Conservation (phyloP, 2,888 invertebrate genomes). For the Aphodius sticticus region DNA sequence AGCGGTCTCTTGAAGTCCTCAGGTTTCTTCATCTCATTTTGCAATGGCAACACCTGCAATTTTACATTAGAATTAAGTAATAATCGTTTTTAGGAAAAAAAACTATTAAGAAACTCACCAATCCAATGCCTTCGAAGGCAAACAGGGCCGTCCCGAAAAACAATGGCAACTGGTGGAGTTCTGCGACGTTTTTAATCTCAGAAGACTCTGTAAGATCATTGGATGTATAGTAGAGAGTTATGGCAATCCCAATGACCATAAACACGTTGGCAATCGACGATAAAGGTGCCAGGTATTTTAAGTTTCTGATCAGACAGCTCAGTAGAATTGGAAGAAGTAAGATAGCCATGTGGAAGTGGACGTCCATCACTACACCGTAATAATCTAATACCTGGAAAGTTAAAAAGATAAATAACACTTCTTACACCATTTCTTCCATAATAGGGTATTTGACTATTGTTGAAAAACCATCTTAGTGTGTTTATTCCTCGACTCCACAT, state of each 20-base stretch:
- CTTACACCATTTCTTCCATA: no score
- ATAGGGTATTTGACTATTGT: no score
- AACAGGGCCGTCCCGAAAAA: conserved; percentile 97
- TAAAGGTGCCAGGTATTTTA: conserved; percentile 79
- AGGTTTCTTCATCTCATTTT: conserved; percentile 89
- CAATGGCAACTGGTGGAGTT: conserved; percentile 73
- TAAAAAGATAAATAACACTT: neutral
- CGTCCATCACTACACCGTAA: conserved; percentile 68
- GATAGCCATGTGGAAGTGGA: conserved; percentile 78
- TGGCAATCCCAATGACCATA: conserved; percentile 77
- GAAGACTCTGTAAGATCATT: conserved; percentile 73
- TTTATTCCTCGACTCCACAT: no score
- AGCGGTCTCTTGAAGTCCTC: conserved; percentile 77
- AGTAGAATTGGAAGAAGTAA: conserved; percentile 76
- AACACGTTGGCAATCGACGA: conserved; percentile 82
- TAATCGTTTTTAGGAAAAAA: neutral
- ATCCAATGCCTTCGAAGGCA: conserved; percentile 95
- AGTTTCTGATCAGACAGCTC: conserved; percentile 77
- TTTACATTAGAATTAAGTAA: conserved; percentile 12
- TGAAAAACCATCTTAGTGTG: no score
- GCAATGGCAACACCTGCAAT: conserved; percentile 86
- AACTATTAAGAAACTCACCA: conserved; percentile 66
- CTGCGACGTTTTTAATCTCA: conserved; percentile 68
- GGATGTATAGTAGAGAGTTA: conserved; percentile 79
- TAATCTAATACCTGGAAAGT: conserved; percentile 71